phyloP scores from a whole-genome alignment of 1,140 invertebrate genomes.

The Scaptomyza graminum region DNA sequence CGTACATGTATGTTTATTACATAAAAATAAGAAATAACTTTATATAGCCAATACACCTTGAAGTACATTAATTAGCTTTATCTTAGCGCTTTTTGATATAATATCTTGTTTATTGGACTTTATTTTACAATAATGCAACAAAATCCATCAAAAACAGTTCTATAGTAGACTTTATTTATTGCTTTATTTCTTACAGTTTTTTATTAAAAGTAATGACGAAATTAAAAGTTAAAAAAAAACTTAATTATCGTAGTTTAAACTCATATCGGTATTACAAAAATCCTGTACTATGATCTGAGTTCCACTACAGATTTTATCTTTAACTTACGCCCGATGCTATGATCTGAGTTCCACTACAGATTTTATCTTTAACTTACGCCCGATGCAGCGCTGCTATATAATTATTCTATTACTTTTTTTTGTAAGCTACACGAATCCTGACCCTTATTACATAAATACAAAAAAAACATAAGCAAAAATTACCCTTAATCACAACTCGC shows the following conservation, averaged over 20 bases:
- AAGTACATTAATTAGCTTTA: neutral
- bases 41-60: neutral
- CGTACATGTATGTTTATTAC: neutral
- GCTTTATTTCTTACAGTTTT: neutral
- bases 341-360: neutral
- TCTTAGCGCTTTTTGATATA: neutral
- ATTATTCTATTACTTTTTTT: neutral
- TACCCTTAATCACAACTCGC: slow-evolving; percentile 3
- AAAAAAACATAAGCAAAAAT: neutral
- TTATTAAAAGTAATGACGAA: too few relatives aligned
- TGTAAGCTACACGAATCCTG: neutral
- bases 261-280: neutral
- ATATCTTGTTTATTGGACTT: neutral
- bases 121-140: slow-evolving; percentile 43
- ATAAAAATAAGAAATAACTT: slow-evolving; percentile 1
- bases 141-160: slow-evolving; percentile 26
- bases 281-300: neutral
- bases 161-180: neutral
- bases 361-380: slow-evolving; percentile 36
- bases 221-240: too few relatives aligned
- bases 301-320: slow-evolving; percentile 3
- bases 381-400: slow-evolving; percentile 59
- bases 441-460: too few relatives aligned
- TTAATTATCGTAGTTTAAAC: neutral
- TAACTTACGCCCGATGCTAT: slow-evolving; percentile 35